phyloP scores from a whole-genome alignment of 1,140 invertebrate species.

The Heliothis virescens region DNA sequence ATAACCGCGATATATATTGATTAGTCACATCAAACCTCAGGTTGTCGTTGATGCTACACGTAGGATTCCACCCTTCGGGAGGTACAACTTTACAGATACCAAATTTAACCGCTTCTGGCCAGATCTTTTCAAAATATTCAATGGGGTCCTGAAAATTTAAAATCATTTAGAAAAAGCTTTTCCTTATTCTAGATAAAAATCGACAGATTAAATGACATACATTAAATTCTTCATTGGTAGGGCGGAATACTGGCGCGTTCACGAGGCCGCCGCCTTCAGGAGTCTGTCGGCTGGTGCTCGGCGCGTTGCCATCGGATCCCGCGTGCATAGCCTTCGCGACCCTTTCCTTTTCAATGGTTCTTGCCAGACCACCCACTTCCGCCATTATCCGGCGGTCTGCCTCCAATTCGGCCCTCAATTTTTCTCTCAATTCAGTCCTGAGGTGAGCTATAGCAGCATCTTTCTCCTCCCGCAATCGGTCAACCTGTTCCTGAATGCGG shows the following conservation, averaged over 20 bases:
- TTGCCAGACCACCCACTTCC: not conserved
- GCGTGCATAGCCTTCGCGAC: not conserved
- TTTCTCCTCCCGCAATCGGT: not conserved
- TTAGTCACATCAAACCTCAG: conserved; percentile 96
- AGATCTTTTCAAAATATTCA: conserved; percentile 95
- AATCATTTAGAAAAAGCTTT: not conserved
- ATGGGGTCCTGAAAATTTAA: conserved; percentile 91
- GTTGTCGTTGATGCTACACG: conserved; percentile 94
- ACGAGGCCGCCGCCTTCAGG: not conserved
- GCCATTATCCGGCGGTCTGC: not conserved
- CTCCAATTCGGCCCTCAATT: not conserved
- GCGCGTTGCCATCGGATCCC: not conserved
- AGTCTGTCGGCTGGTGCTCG: not conserved
- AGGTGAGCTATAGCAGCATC: not conserved
- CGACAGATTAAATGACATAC: not conserved
- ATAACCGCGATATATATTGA: conserved; percentile 96
- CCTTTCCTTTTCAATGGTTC: not conserved
- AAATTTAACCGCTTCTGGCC: conserved; percentile 92
- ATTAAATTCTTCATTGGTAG: not conserved
- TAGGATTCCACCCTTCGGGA: conserved; percentile 94
- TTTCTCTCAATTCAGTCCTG: not conserved
- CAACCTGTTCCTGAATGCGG: not conserved
- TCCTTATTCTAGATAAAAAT: not conserved
- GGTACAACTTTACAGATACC: conserved; percentile 96
- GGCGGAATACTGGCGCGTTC: not conserved